Conservation (phyloP, 2,113 vertebrate species). For the Panthera tigris region DNA sequence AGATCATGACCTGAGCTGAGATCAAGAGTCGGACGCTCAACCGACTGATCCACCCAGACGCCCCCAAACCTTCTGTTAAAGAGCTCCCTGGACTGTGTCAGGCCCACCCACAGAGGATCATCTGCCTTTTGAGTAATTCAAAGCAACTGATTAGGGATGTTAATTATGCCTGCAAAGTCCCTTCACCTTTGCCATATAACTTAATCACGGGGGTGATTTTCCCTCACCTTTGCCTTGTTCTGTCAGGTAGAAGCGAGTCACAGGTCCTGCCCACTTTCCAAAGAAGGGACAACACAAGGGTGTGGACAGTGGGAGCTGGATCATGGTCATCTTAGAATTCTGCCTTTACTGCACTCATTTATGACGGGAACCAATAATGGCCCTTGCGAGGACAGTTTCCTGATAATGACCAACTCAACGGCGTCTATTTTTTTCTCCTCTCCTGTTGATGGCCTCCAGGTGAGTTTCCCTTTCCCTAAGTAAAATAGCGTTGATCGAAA, state of each 20-base stretch:
- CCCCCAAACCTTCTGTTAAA: background rate
- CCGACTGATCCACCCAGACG: too few species aligned
- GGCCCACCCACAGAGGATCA: background rate
- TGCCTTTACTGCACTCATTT: accelerated
- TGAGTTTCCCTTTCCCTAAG: background rate
- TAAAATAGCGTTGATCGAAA: background rate
- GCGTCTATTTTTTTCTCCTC: background rate
- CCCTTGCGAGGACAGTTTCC: background rate
- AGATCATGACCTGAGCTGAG: too few species aligned
- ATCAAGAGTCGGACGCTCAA: too few species aligned
- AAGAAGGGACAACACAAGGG: background rate
- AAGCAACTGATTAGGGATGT: background rate
- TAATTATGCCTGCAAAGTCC: background rate
- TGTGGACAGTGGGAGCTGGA: background rate
- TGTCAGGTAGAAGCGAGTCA: background rate
- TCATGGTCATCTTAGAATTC: accelerated
- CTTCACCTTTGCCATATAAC: background rate
- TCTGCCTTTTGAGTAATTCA: background rate
- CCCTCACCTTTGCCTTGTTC: background rate
- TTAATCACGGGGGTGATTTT: accelerated
- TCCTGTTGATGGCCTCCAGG: background rate
- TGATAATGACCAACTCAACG: accelerated
- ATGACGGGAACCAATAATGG: accelerated
- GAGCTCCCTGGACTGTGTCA: background rate
- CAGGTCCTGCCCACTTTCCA: background rate